Percentiles rank a stretch among this genome's conserved stretches.
These are phyloP conservation scores for Himalopsyche anomala DNA, from an alignment of 2,888 invertebrate genomes.

Conservation along the genomic window DNA sequence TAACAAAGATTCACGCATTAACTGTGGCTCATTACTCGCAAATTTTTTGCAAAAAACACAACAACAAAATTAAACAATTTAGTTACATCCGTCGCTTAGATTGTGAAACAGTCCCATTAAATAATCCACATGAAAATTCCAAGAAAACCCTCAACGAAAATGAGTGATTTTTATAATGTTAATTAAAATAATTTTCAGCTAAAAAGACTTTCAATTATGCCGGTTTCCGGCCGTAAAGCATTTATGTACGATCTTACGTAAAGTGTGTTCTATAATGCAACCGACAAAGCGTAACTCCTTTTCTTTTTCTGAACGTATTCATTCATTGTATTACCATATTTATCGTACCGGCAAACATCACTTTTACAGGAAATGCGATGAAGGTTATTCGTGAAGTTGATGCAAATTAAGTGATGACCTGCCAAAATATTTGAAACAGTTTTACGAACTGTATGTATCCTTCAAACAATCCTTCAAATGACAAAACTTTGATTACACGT, in stretches of 20 bases:
- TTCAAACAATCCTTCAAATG: not conserved
- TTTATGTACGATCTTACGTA: conserved; percentile 39
- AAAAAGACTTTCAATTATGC: conserved; percentile 38
- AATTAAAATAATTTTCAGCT: conserved; percentile 40
- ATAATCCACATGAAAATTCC: not conserved
- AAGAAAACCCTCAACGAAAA: conserved; percentile 13
- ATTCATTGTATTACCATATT: conserved; percentile 51
- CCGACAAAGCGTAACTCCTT: conserved; percentile 57
- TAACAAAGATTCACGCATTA: not conserved
- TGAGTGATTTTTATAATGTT: conserved; percentile 13
- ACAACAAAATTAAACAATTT: not conserved
- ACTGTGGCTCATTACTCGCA: not conserved
- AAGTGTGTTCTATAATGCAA: conserved; percentile 51
- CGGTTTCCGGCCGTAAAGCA: conserved; percentile 28
- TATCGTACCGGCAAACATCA: conserved; percentile 53
- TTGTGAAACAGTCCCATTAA: not conserved
- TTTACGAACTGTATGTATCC: not conserved
- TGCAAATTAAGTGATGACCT: conserved; percentile 33
- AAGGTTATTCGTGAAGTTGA: conserved; percentile 46
- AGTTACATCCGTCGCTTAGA: not conserved
- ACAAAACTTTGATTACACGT: not conserved
- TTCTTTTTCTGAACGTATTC: conserved; percentile 54
- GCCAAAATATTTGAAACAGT: conserved; percentile 16
- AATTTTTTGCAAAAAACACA: not conserved
- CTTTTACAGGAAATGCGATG: conserved; percentile 49